Conservation (phyloP, 2,888 invertebrate species). For the Podotricha telesiphe region DNA sequence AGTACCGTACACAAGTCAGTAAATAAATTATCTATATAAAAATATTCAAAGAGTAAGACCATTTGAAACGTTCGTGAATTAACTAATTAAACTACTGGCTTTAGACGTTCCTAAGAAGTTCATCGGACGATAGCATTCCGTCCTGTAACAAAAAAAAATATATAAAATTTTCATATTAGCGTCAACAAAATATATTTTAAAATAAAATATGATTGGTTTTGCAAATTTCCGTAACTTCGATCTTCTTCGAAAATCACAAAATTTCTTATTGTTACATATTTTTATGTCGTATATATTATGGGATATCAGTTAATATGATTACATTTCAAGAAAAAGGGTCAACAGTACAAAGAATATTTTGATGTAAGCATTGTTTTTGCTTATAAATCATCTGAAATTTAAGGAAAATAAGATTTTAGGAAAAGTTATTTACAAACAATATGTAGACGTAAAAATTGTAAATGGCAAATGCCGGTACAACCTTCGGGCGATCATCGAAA, state of each 20-base stretch:
- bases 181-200: no score
- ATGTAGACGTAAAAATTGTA: neutral
- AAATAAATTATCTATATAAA: constrained; percentile 52
- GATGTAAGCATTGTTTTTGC: neutral
- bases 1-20: constrained; percentile 59
- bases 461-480: neutral
- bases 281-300: no score
- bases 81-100: constrained; percentile 46
- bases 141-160: constrained; percentile 78
- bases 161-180: no score
- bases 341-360: neutral
- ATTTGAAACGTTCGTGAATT: constrained; percentile 52
- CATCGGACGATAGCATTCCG: constrained; percentile 81
- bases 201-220: no score
- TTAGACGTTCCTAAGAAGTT: constrained; percentile 80
- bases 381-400: neutral
- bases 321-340: neutral
- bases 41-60: constrained; percentile 53
- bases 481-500: constrained; percentile 3
- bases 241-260: no score
- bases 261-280: no score
- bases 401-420: neutral
- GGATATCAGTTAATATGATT: no score
- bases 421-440: neutral
- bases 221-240: no score